These are phyloP conservation scores for Alviniconcha strummeri DNA, from an alignment of 2,888 invertebrate species.

Conservation along the genomic window DNA sequence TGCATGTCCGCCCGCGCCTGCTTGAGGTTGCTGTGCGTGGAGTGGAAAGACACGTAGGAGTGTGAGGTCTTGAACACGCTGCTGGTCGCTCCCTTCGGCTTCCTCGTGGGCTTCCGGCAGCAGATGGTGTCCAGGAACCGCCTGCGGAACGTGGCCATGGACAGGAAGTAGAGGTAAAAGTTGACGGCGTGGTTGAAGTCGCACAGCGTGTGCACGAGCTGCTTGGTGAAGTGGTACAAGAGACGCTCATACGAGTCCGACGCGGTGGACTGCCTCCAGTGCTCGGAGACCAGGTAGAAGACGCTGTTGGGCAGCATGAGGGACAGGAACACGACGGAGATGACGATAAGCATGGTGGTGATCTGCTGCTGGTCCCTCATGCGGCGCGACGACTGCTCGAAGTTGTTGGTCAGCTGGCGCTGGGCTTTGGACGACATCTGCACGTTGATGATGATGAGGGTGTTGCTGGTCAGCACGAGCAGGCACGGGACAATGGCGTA, in stretches of 20 bases:
- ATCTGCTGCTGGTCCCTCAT: slow-evolving; percentile 57
- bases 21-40: slow-evolving; percentile 33
- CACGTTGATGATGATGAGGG: slow-evolving; percentile 58
- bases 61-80: slow-evolving; percentile 41
- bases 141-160: slow-evolving; percentile 39
- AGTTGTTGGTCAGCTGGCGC: slow-evolving; percentile 46
- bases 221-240: slow-evolving; percentile 36
- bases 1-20: slow-evolving; percentile 30
- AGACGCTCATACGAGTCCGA: slow-evolving; percentile 43
- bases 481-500: slow-evolving; percentile 57
- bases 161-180: slow-evolving; percentile 44
- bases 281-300: slow-evolving; percentile 53
- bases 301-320: slow-evolving; percentile 59
- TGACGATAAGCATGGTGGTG: slow-evolving; percentile 60
- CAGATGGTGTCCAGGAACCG: slow-evolving; percentile 41
- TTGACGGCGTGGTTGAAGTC: slow-evolving; percentile 44
- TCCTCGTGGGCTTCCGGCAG: slow-evolving; percentile 31
- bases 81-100: slow-evolving; percentile 33
- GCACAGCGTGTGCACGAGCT: slow-evolving; percentile 35
- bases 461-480: slow-evolving; percentile 58
- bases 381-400: slow-evolving; percentile 49
- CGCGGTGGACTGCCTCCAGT: slow-evolving; percentile 45
- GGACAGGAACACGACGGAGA: slow-evolving; percentile 56
- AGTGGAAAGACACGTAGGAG: slow-evolving; percentile 35
- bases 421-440: slow-evolving; percentile 37